phyloP scores from a whole-genome alignment of 2,888 invertebrate species.

The Endotricha flammealis region DNA sequence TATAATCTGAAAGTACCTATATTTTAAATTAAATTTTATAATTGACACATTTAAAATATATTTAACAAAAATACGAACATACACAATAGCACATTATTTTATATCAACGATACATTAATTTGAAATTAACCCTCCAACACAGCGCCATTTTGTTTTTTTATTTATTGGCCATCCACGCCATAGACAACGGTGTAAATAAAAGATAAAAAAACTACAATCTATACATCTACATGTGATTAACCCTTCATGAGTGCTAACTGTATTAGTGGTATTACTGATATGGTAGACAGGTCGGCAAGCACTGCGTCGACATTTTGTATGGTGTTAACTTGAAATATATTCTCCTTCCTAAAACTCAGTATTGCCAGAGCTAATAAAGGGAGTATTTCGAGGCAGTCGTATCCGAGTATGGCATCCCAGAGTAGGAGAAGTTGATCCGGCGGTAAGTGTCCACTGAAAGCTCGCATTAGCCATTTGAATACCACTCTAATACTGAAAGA shows the following conservation, averaged over 20 bases:
- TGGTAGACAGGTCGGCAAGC: conserved; percentile 90
- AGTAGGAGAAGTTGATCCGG: conserved; percentile 94
- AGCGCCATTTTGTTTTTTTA: no score
- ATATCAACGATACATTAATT: no score
- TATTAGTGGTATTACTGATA: conserved; percentile 90
- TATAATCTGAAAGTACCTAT: no score
- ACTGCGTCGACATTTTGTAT: conserved; percentile 91
- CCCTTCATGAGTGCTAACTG: conserved; percentile 85
- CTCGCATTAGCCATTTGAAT: conserved; percentile 97
- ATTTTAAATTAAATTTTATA: no score
- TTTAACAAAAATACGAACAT: no score
- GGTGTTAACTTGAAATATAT: conserved; percentile 85
- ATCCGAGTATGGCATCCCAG: conserved; percentile 95
- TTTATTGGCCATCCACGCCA: no score
- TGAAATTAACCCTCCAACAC: no score
- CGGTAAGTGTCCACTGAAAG: conserved; percentile 95
- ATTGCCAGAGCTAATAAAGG: conserved; percentile 91
- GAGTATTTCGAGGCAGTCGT: conserved; percentile 93
- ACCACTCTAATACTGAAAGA: conserved; percentile 87
- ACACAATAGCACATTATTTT: no score
- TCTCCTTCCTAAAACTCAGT: conserved; percentile 90
- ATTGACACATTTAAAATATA: no score
- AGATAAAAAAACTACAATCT: no score
- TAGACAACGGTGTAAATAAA: no score
- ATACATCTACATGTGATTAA: conserved; percentile 26